phyloP scores from a whole-genome alignment of 2,113 vertebrate species.

The Dryoscopus gambensis region DNA sequence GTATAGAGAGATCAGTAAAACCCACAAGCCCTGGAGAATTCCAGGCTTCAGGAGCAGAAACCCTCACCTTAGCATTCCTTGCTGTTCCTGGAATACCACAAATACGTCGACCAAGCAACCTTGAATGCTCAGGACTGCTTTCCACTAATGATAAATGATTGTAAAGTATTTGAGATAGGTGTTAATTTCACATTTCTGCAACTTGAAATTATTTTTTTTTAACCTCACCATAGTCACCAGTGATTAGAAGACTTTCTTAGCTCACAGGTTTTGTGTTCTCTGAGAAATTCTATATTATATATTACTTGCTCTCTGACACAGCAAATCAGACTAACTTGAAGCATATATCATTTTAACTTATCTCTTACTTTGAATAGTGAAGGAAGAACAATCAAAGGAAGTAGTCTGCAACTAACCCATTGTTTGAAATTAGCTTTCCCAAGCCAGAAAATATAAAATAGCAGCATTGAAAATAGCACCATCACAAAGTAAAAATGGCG shows the following conservation, averaged over 20 bases:
- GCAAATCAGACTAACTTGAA: neutral
- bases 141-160: neutral
- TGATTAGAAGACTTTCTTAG: neutral
- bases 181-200: neutral
- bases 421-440: conserved; percentile 20
- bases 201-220: neutral
- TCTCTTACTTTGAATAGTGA: neutral
- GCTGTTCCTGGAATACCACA: neutral
- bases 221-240: neutral
- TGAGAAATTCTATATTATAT: neutral
- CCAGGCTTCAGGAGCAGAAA: neutral
- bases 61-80: neutral
- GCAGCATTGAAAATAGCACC: neutral
- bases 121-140: neutral
- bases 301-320: neutral
- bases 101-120: neutral
- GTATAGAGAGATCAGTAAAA: neutral
- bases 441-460: conserved; percentile 15
- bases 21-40: neutral
- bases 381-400: conserved; percentile 30
- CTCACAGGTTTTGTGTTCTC: neutral
- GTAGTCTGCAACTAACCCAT: neutral
- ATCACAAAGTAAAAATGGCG: neutral
- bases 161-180: neutral
- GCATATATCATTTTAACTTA: neutral